Conservation (phyloP, 1,140 invertebrate species). For the Zeugodacus cucurbitae region DNA sequence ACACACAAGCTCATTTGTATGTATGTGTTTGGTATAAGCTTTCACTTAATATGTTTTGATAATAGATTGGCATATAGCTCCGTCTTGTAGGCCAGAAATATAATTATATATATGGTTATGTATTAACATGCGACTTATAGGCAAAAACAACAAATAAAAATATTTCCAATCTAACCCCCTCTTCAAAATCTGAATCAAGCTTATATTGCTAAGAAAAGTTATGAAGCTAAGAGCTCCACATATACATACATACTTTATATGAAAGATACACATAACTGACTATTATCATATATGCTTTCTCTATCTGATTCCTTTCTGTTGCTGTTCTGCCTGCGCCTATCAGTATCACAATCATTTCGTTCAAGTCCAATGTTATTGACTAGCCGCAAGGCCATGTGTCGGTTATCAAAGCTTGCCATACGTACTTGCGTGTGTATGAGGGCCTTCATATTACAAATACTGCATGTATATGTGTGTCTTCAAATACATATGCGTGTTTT, state of each 20-base stretch:
- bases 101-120: not conserved
- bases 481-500: not conserved
- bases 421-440: not conserved
- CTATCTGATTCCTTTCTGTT: too few relatives aligned
- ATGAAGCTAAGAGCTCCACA: too few relatives aligned
- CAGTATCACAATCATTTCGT: too few relatives aligned
- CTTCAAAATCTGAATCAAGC: too few relatives aligned
- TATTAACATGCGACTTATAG: not conserved
- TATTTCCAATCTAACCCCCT: not conserved
- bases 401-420: not conserved
- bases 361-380: not conserved
- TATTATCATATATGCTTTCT: too few relatives aligned
- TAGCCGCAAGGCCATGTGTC: not conserved
- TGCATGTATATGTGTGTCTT: not conserved
- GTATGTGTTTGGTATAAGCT: not conserved
- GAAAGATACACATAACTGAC: too few relatives aligned
- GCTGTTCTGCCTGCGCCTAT: too few relatives aligned
- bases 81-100: not conserved
- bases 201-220: too few relatives aligned
- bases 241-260: too few relatives aligned
- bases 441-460: too few relatives aligned
- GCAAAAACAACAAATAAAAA: not conserved
- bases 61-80: not conserved
- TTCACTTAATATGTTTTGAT: not conserved
- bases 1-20: not conserved